Conservation (phyloP, 2,888 invertebrate genomes). For the Brachyopa scutellaris region DNA sequence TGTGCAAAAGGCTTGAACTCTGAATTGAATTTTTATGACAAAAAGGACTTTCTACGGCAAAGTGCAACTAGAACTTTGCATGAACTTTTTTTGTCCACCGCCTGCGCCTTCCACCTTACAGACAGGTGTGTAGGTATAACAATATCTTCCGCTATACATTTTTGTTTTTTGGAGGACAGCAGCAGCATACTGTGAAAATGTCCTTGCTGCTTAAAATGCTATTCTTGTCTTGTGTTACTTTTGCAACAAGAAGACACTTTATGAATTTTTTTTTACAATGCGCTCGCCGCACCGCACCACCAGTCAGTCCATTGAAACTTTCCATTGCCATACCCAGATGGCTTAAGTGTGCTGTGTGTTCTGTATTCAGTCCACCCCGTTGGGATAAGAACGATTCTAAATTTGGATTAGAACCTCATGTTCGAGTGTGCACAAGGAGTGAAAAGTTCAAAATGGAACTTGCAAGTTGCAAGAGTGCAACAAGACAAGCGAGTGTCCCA, state of each 20-base stretch:
- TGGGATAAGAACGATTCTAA: slow-evolving; percentile 35
- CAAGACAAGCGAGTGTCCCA: neutral
- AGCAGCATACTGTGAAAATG: slow-evolving; percentile 30
- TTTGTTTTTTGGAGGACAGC: neutral
- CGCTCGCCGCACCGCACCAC: neutral
- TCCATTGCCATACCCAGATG: slow-evolving; percentile 52
- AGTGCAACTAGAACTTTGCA: neutral
- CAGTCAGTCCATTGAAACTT: slow-evolving; percentile 39
- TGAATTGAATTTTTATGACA: no score
- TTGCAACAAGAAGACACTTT: slow-evolving; percentile 1
- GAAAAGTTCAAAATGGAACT: slow-evolving; percentile 34
- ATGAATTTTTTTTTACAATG: neutral
- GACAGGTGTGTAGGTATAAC: neutral
- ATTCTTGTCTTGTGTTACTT: slow-evolving; percentile 19
- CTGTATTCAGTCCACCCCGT: neutral
- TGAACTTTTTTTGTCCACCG: neutral
- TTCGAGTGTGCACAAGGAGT: slow-evolving; percentile 39
- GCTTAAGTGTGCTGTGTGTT: slow-evolving; percentile 20
- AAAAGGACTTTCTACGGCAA: slow-evolving; percentile 4
- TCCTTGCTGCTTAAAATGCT: slow-evolving; percentile 42
- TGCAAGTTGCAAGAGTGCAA: neutral
- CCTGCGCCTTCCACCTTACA: neutral
- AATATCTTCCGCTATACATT: neutral
- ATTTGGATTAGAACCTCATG: slow-evolving; percentile 59
- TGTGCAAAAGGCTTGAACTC: no score